Conservation (phyloP, 2,113 vertebrate species). For the Vimba vimba region DNA sequence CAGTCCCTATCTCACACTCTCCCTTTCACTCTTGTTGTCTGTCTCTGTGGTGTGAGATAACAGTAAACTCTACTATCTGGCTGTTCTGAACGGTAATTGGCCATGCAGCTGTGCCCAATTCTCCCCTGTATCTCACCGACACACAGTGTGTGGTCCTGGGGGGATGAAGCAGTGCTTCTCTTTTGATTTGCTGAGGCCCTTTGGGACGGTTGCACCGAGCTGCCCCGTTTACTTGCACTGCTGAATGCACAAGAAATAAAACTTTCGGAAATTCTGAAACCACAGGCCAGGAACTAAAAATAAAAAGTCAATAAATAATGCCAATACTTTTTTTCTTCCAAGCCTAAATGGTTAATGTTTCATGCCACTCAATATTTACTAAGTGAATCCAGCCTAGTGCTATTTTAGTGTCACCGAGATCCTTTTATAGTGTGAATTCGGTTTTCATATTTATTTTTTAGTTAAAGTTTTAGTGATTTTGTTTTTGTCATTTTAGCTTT, state of each 20-base stretch:
- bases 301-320: constrained; percentile 3
- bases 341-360: background rate
- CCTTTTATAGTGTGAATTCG: background rate
- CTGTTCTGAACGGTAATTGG: constrained; percentile 42
- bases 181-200: constrained; percentile 32
- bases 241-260: constrained; percentile 32
- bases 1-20: background rate
- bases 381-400: background rate
- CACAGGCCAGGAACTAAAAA: background rate
- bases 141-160: constrained; percentile 36
- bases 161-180: constrained; percentile 19
- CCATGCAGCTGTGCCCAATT: constrained; percentile 31
- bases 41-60: constrained; percentile 34
- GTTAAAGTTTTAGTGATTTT: background rate
- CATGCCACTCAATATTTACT: background rate
- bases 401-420: background rate
- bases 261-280: background rate
- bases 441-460: background rate
- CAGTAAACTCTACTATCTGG: constrained; percentile 34
- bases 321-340: constrained; percentile 12
- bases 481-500: background rate
- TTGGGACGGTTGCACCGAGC: constrained; percentile 7
- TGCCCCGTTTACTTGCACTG: constrained; percentile 34
- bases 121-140: constrained; percentile 28
- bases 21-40: constrained; percentile 24